Base-by-base conservation (phyloP, 1,140 invertebrate genomes). In the Ephestia elutella region DNA sequence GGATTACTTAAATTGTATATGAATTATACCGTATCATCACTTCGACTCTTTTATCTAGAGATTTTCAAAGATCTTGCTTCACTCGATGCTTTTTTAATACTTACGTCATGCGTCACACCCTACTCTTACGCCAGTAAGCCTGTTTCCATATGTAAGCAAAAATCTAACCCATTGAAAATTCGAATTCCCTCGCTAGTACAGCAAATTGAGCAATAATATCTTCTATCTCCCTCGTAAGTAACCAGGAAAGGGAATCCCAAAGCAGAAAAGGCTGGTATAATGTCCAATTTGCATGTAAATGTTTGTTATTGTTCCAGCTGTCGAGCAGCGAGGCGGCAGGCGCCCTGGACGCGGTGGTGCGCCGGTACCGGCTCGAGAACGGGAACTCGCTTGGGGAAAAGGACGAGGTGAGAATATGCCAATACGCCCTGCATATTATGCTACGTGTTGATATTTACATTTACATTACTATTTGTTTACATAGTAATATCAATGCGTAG, bases 301-400 rank as follows among this genome's bases (percentile, higher is more conserved):
- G n/a, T 32, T 32, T 25, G 20, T 49, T 81, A 68, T 44, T 44
- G 38, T 44, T 44, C 11, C 70, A 86, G 85, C 60, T 87, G 54
- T 83, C 85, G 10, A 74, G 80, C 13, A 62, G 62, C 44, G 82
- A 82, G 32, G 71, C 66, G 21, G 72, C 65, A 5, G 74, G 74
- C 5, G 71, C 81, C 7, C 54, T 82, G 63, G 86, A 86, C 62
- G 76, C 78, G 8, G 73, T 82, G 49, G 67, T 75, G 21, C 68
- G 86, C 4, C 71, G 86, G 8, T 88, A 86, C 65, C 74, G 86
- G 9, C 83, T 88, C n/a, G 86, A 88, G 60, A 88, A 88, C 55
- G 86, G 86, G 17, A 88, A 86, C 63, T 88, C 86, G 11, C 76
- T 88, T 20, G 86, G 86, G 18, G 86, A 88, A 60, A 88, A 88